Evolutionary conservation across 2,888 invertebrate genomes (phyloP).

Genomic region (Rugalucina vietnamica): DNA sequence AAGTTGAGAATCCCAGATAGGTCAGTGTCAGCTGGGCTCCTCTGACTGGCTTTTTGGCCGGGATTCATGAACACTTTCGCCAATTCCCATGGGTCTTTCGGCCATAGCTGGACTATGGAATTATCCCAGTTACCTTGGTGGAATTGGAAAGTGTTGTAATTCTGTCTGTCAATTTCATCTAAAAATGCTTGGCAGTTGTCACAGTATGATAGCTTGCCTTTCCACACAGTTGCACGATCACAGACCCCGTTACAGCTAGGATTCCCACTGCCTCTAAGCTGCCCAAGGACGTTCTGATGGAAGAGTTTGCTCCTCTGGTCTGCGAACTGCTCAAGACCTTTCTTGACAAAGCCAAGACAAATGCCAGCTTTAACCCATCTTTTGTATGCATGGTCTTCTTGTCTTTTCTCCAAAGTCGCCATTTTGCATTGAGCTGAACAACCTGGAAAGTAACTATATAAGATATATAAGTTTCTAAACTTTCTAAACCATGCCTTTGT

Average conservation of each 20-base stretch:
- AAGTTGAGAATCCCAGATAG: not conserved
- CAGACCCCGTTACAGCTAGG: no score
- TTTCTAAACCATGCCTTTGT: no score
- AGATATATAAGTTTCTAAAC: no score
- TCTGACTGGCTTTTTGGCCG: not conserved
- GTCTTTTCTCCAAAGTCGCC: not conserved
- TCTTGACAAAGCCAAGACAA: not conserved
- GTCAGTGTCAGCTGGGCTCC: not conserved
- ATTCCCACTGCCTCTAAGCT: no score
- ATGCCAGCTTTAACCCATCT: not conserved
- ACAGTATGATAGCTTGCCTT: not conserved
- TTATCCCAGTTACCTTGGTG: not conserved
- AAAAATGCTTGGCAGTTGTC: not conserved
- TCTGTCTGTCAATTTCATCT: not conserved
- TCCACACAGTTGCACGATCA: no score
- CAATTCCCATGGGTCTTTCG: not conserved
- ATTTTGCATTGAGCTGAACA: not conserved
- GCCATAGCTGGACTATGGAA: not conserved
- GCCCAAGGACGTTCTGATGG: not conserved
- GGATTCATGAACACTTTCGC: not conserved
- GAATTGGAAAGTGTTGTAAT: not conserved
- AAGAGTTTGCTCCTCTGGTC: not conserved
- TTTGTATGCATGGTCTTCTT: not conserved
- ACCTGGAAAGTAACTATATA: no score
- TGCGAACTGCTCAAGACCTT: not conserved